phyloP scores from a whole-genome alignment of 2,113 vertebrate species.

The Elephas maximus region DNA sequence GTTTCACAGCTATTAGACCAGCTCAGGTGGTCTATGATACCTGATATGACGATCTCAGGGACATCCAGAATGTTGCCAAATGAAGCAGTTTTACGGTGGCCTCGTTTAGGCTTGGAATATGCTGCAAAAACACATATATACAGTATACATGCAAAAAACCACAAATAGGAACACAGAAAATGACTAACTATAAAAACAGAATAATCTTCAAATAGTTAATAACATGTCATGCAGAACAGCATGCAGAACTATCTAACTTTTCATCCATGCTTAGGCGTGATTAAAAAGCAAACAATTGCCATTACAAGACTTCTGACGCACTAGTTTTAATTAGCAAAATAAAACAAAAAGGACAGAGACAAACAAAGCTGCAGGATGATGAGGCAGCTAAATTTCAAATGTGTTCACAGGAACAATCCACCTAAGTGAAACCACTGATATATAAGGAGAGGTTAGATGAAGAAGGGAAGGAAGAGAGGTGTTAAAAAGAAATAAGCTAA shows the following conservation, averaged over 20 bases:
- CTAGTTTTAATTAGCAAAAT: conserved; percentile 87
- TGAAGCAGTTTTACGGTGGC: conserved; percentile 99
- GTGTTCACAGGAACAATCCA: conserved; percentile 48
- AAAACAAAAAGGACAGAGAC: conserved; percentile 77
- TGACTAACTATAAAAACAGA: conserved; percentile 87
- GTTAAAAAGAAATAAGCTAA: conserved; percentile 60
- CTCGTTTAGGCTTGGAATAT: conserved; percentile 98
- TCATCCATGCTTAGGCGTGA: conserved; percentile 89
- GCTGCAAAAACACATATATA: conserved; percentile 98
- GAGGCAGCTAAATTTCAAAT: conserved; percentile 58
- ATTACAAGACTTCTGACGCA: conserved; percentile 82
- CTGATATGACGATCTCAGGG: conserved; percentile 99
- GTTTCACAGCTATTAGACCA: conserved; percentile 87
- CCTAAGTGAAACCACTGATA: conserved; percentile 52
- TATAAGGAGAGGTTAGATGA: not conserved
- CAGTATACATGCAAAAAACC: conserved; percentile 97
- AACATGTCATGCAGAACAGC: conserved; percentile 89
- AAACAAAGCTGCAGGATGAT: conserved; percentile 84
- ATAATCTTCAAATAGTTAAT: conserved; percentile 89
- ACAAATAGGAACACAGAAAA: conserved; percentile 90
- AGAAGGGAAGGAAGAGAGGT: not conserved
- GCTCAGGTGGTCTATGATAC: conserved; percentile 93
- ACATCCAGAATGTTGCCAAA: conserved; percentile 99
- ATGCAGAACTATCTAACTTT: conserved; percentile 91
- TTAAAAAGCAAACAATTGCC: conserved; percentile 89